These are phyloP conservation scores for Parthenolecanium corni DNA, from an alignment of 2,888 invertebrate genomes.

Conservation along the genomic window DNA sequence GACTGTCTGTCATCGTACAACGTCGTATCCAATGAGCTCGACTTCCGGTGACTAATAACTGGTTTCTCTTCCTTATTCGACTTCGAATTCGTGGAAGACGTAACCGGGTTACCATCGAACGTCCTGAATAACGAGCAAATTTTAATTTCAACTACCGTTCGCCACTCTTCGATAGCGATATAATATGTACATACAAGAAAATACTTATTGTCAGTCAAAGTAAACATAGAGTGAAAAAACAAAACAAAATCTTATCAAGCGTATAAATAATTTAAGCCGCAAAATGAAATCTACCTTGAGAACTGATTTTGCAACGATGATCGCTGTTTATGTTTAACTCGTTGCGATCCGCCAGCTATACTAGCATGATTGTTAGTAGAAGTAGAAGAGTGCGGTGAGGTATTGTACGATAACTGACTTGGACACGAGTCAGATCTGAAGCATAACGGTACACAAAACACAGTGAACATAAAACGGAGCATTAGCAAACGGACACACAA, in stretches of 20 bases:
- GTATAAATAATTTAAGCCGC: not conserved
- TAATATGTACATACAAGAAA: not conserved
- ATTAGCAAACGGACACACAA: not conserved
- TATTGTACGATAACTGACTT: conserved; percentile 59
- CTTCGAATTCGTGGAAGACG: conserved; percentile 8
- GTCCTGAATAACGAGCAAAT: not conserved
- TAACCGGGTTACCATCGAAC: not conserved
- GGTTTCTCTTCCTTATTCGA: conserved; percentile 6
- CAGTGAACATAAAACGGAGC: conserved; percentile 10
- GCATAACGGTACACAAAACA: conserved; percentile 21
- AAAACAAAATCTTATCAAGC: not conserved
- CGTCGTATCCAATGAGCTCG: conserved; percentile 66
- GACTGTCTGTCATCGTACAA: conserved; percentile 2
- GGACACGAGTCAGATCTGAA: conserved; percentile 82
- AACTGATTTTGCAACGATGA: conserved; percentile 36
- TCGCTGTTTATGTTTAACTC: conserved; percentile 54
- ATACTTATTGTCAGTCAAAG: too few species aligned
- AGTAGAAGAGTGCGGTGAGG: conserved; percentile 33
- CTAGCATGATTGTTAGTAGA: conserved; percentile 23
- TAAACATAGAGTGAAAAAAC: not conserved
- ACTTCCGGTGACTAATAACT: conserved; percentile 52
- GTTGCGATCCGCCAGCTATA: conserved; percentile 31
- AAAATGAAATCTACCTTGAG: conserved; percentile 30
- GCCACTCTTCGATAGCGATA: not conserved
- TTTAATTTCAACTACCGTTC: not conserved